Evolutionary conservation across 64 coral and sea anemone species (phyloP), one percentile per base, ranked within the genome.

Genomic region (Hydrozoanthus tunicans): DNA sequence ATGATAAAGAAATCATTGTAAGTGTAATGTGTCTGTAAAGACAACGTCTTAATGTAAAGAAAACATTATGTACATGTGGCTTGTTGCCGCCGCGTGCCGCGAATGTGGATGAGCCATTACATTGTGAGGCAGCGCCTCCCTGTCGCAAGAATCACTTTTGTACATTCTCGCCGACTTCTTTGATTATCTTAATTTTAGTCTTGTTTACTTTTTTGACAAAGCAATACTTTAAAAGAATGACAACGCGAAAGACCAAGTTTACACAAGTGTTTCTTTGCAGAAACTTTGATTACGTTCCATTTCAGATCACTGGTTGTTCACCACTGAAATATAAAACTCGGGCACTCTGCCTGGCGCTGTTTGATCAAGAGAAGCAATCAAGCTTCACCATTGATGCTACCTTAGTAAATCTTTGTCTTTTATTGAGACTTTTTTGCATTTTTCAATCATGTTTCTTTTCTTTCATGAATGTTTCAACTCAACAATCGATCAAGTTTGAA

Each of bases 161-260:
- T 88, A 88, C 84, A 88, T 75, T 73, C 57, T 88, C 84, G 70
- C 56, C 84, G 84, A 75, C 56, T 75, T 88, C 84, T 86, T 86
- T 86, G 64, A 86, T 86, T 72, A 73, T 86, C 53, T 86, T 58
- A 86, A 67, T 56, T 86, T 86, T 53, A 71, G 52, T 70, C 67
- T 75, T 88, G 84, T 88, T 74, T 88, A 88, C 69, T 27, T 88
- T 73, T 73, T 43, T 12, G 7, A 88, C 84, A 88, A 88, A 88
- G 69, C 56, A 59, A 74, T 73, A 59, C 69, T 69, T 88, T 75
- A 74, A 59, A 88, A 75, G 68, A 74, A 74, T 75, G 56, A 88
- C 84, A 73, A 74, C 73, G 9, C 73, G 12, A 51, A 56, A 43
- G 32, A 68, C 53, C 4, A 85, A 86, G 84, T 88, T 88, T 88